Conservation (phyloP, 1,140 invertebrate genomes). For the Lineus longissimus region DNA sequence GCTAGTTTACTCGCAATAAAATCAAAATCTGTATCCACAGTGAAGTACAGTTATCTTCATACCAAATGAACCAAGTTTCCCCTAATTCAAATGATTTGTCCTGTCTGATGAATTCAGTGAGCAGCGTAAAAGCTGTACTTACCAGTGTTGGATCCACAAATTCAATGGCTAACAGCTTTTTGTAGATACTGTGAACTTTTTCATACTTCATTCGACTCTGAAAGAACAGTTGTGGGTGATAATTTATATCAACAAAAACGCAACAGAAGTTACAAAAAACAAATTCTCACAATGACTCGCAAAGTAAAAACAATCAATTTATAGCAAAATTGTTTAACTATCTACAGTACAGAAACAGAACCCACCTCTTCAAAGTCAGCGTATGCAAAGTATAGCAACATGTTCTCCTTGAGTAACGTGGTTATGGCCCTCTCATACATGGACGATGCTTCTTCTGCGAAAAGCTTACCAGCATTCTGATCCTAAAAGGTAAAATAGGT, state of each 20-base stretch:
- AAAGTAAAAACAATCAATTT: no score
- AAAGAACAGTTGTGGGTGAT: no score
- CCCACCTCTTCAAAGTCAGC: constrained; percentile 93
- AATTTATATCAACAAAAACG: not conserved
- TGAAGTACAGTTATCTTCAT: no score
- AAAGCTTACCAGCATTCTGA: constrained; percentile 82
- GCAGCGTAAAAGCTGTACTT: no score
- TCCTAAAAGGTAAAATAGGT: constrained; percentile 61
- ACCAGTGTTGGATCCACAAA: constrained; percentile 92
- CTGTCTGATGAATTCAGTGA: no score
- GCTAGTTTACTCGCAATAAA: constrained; percentile 3
- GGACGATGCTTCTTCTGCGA: constrained; percentile 88
- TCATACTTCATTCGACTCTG: constrained; percentile 91
- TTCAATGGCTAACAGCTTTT: constrained; percentile 77
- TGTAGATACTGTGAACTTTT: constrained; percentile 96
- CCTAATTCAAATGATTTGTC: no score
- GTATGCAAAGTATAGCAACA: constrained; percentile 94
- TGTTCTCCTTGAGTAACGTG: constrained; percentile 79
- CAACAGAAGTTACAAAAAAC: not conserved
- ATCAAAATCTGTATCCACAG: no score
- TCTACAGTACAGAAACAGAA: no score
- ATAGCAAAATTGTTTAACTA: no score
- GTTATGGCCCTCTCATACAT: constrained; percentile 89
- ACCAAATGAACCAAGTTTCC: no score
- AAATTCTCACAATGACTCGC: no score